phyloP scores from a whole-genome alignment of 2,113 vertebrate genomes.

The Petrocephalus microphthalmus region DNA sequence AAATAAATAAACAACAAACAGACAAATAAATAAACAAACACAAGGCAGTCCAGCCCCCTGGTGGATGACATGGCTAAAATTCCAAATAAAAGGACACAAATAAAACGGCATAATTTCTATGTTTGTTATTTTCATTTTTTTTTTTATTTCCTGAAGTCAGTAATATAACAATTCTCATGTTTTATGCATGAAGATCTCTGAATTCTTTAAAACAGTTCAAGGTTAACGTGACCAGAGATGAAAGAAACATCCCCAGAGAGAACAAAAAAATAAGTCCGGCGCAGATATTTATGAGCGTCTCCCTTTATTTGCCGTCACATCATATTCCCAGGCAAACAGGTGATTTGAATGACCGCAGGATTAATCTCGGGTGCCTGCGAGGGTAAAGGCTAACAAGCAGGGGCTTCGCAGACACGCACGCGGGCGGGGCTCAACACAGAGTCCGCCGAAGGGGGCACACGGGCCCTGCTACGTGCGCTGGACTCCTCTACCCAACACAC shows the following conservation, averaged over 20 bases:
- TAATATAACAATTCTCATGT: neutral
- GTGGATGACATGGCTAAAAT: neutral
- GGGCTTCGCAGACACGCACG: neutral
- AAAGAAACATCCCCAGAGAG: constrained; percentile 4
- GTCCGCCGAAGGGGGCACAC: neutral
- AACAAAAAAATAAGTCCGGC: neutral
- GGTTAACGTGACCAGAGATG: constrained; percentile 9
- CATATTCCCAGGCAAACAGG: neutral
- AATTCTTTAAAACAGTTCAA: neutral
- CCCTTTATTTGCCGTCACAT: neutral
- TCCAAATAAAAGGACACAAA: neutral
- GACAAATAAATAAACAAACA: neutral
- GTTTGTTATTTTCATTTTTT: neutral
- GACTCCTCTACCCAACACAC: neutral
- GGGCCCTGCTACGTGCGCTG: neutral
- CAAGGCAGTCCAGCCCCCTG: neutral
- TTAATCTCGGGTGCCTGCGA: neutral
- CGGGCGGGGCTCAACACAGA: neutral
- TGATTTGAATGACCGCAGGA: neutral
- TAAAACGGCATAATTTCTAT: neutral
- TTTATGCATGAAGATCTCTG: constrained; percentile 1
- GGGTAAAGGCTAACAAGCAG: neutral
- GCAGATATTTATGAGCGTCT: neutral
- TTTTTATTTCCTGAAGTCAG: neutral
- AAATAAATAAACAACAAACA: neutral